Evolutionary conservation across 2,888 invertebrate species (phyloP).

Genomic region (Dicycla oo): DNA sequence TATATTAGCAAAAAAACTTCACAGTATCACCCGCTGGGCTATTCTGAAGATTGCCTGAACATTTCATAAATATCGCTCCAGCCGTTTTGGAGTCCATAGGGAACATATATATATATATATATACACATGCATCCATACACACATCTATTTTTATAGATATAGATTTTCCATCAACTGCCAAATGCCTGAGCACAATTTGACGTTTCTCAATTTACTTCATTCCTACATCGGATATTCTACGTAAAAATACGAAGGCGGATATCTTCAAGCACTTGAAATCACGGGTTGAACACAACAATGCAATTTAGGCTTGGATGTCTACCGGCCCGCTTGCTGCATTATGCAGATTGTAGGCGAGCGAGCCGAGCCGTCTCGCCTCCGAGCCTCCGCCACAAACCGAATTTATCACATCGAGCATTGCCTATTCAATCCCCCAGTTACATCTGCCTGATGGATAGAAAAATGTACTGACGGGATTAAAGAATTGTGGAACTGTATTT

Average conservation of each 20-base stretch:
- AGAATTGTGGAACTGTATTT: slow-evolving; percentile 45
- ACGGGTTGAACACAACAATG: slow-evolving; percentile 77
- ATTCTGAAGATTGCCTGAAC: too few relatives aligned
- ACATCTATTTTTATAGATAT: too few relatives aligned
- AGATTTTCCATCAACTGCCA: too few relatives aligned
- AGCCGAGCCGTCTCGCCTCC: slow-evolving; percentile 73
- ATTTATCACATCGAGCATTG: slow-evolving; percentile 88
- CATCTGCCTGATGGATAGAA: slow-evolving; percentile 82
- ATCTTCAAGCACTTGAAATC: slow-evolving; percentile 70
- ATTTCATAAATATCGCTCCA: too few relatives aligned
- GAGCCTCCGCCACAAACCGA: slow-evolving; percentile 78
- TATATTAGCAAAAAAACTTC: too few relatives aligned
- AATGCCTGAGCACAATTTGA: slow-evolving; percentile 2
- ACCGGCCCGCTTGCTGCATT: slow-evolving; percentile 80
- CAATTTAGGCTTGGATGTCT: slow-evolving; percentile 75
- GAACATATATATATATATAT: too few relatives aligned
- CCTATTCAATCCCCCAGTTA: slow-evolving; percentile 86
- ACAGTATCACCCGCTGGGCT: too few relatives aligned
- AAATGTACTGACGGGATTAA: slow-evolving; percentile 53
- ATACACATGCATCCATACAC: too few relatives aligned
- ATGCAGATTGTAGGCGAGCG: slow-evolving; percentile 84
- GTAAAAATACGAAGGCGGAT: slow-evolving; percentile 59
- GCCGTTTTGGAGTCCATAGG: too few relatives aligned
- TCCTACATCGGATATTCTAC: slow-evolving; percentile 7
- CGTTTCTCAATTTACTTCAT: slow-evolving; percentile 1